Base-by-base conservation (phyloP, 2,797 vertebrate species). In the Aeoliscus strigatus region DNA sequence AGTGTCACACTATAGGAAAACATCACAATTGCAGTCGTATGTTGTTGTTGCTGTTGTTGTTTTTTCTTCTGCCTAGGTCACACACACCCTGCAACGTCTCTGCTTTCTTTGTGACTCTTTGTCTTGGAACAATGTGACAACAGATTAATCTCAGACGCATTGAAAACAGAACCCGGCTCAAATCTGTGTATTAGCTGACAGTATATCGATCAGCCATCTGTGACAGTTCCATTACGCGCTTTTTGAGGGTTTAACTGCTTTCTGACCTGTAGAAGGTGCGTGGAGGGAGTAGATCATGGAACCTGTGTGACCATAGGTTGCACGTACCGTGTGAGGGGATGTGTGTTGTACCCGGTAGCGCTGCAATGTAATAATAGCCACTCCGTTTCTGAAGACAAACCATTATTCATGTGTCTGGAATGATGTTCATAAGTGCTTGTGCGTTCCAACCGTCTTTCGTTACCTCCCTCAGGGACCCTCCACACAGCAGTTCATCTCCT, bases 391-490 rank as follows among this genome's bases (percentile, higher is more conserved):
- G 24, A 75, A 56, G 58, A 51, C 27, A 14, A 55, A 73, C 50
- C 60, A 51, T 58, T 58, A 58, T 53, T 75, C 61, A 52, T 30
- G 38, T 60, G 60, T 77, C 40, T 65, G 51, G 46, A 54, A 51
- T 49, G 57, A 67, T 55, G 66, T 37, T 41, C 32, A n/a, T 45
- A 43, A 51, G 39, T 59, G 43, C 56, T 69, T 28, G 46, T 67
- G 46, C 54, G 51, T 70, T 70, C 54, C 61, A 53, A 66, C 53
- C 59, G 59, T 66, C 62, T 66, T 46, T 75, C 56, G 43, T 61
- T 53, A 66, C 68, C 53, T 79, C 79, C 80, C 82, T 82, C 80
- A 84, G 84, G 84, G 82, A 83, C 65, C 63, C 73, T 70, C 48
- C 38, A 57, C 69, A 57, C 59, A 68, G 55, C 54, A 51, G 52